Conservation (phyloP, 2,888 invertebrate species). For the Mythimna pallens region DNA sequence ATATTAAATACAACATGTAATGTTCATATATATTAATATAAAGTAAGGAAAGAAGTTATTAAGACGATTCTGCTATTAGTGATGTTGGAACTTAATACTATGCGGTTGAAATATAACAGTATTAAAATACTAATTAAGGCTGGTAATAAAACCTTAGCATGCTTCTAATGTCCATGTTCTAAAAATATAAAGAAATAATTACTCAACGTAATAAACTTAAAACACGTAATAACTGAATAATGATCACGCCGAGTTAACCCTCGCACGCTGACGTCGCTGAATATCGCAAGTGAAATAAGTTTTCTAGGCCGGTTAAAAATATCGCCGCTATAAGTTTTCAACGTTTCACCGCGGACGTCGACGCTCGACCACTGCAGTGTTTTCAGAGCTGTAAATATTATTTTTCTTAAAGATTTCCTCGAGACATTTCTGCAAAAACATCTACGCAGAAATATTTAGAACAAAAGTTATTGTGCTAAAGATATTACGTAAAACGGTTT, state of each 20-base stretch:
- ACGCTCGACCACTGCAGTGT: conserved; percentile 58
- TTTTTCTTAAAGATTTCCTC: conserved; percentile 13
- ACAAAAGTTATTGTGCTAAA: conserved; percentile 17
- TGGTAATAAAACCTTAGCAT: conserved; percentile 1
- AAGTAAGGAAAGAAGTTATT: background rate
- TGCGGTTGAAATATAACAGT: background rate
- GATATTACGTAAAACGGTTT: conserved; percentile 25
- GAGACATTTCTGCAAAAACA: background rate
- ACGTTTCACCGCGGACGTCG: conserved; percentile 53
- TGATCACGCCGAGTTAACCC: conserved; percentile 37
- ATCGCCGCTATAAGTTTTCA: conserved; percentile 58
- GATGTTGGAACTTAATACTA: background rate
- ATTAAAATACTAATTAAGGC: background rate
- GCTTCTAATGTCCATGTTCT: conserved; percentile 7
- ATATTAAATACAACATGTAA: too few relatives aligned
- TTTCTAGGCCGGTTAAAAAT: conserved; percentile 56
- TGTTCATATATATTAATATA: too few relatives aligned
- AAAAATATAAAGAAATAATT: conserved; percentile 28
- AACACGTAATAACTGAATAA: conserved; percentile 38
- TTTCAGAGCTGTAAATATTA: conserved; percentile 29
- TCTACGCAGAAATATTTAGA: background rate
- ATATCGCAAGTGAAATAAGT: conserved; percentile 41
- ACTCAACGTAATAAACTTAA: conserved; percentile 25
- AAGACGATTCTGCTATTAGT: too few relatives aligned
- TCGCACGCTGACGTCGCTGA: conserved; percentile 14